Conservation (phyloP, 2,797 vertebrate genomes). For the Cephalopachus bancanus region DNA sequence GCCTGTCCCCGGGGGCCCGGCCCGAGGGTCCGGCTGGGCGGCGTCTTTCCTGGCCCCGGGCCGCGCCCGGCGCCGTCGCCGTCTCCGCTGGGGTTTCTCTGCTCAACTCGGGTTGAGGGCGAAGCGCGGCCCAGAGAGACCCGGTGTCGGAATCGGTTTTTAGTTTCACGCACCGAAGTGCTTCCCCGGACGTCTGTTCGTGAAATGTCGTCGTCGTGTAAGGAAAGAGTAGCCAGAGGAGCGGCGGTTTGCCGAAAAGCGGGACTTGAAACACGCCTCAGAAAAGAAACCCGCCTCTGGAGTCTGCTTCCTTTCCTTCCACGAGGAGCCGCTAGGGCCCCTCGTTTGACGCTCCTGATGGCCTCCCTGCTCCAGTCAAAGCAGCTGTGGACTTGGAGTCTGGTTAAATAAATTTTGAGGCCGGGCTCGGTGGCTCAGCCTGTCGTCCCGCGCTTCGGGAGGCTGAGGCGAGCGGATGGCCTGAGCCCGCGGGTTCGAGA, state of each 20-base stretch:
- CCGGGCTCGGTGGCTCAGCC: no score
- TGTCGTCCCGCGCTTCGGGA: no score
- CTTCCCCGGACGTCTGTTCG: constrained; percentile 35
- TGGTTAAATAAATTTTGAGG: constrained; percentile 20
- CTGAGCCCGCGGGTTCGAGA: no score
- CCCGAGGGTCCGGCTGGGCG: no score
- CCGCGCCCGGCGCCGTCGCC: no score
- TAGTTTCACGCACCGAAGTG: not conserved
- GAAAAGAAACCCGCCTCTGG: not conserved
- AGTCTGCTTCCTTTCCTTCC: constrained; percentile 29
- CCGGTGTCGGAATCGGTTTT: constrained; percentile 10
- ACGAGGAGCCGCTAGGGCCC: not conserved
- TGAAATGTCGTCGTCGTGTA: constrained; percentile 32
- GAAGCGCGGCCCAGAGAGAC: not conserved
- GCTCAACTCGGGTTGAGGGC: constrained; percentile 30
- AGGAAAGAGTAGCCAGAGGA: not conserved
- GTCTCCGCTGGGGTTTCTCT: not conserved
- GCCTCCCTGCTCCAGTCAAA: not conserved
- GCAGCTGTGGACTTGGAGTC: not conserved
- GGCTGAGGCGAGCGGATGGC: no score
- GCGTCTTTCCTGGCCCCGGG: no score
- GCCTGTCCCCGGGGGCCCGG: no score
- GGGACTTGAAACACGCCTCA: not conserved
- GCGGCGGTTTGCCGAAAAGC: not conserved
- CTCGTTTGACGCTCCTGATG: not conserved